phyloP scores from a whole-genome alignment of 1,140 invertebrate species.

The Pseudomyrmex sp. region DNA sequence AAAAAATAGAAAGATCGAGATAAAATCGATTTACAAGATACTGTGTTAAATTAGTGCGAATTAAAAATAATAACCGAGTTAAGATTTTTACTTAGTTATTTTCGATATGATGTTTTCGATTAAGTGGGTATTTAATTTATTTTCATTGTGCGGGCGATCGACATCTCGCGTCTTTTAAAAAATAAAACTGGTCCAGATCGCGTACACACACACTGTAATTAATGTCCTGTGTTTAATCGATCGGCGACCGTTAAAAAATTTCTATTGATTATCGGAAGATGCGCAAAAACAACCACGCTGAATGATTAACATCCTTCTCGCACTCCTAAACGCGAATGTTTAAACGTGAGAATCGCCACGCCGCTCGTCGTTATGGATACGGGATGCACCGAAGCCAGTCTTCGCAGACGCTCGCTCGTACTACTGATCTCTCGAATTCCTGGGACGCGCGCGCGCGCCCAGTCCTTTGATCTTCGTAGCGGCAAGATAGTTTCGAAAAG shows the following conservation, averaged over 20 bases:
- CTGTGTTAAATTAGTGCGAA: neutral
- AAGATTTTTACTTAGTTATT: neutral
- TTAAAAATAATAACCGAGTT: neutral
- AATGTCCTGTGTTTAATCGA: too few species aligned
- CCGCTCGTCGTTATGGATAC: neutral
- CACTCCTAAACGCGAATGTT: neutral
- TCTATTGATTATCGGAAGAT: neutral
- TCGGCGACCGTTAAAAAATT: neutral
- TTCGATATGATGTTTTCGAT: neutral
- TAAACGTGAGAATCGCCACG: neutral
- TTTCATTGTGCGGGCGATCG: neutral
- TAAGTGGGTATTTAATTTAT: neutral
- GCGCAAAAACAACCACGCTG: neutral
- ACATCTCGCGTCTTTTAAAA: neutral
- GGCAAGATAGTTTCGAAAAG: slow-evolving; percentile 54
- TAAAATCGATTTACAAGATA: neutral
- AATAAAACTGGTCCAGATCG: too few species aligned
- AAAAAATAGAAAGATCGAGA: neutral
- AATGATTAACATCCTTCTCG: neutral
- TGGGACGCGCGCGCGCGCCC: slow-evolving; percentile 11
- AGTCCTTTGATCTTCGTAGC: slow-evolving; percentile 52
- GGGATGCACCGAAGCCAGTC: slow-evolving; percentile 4
- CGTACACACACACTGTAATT: too few species aligned
- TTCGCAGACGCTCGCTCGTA: slow-evolving; percentile 1
- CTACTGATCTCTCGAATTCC: slow-evolving; percentile 45